Percentiles rank a stretch among this genome's conserved stretches.
These are phyloP conservation scores for Sminthurides bifidus DNA, from an alignment of 1,140 invertebrate species.

Conservation along the genomic window DNA sequence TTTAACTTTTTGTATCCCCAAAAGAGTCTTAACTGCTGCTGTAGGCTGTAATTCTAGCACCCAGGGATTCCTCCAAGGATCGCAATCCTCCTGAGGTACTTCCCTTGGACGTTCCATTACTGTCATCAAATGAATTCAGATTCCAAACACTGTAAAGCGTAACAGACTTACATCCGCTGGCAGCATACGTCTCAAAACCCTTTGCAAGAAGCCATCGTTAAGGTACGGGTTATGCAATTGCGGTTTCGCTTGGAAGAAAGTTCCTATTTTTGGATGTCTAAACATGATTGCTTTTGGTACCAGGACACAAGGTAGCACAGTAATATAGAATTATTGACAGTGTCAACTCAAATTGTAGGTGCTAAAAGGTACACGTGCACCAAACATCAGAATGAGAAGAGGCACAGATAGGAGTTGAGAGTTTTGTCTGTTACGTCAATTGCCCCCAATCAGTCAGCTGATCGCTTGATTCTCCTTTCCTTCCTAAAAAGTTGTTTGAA, in stretches of 20 bases:
- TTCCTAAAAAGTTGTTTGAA: no score
- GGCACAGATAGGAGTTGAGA: no score
- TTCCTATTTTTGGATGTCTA: conserved; percentile 25
- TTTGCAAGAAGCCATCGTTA: conserved; percentile 21
- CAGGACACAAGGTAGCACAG: no score
- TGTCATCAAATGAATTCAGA: neutral
- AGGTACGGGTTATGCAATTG: conserved; percentile 21
- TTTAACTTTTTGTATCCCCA: neutral
- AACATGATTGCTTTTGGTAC: conserved; percentile 1
- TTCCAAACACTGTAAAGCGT: neutral
- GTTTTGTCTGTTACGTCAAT: no score
- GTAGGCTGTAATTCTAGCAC: neutral
- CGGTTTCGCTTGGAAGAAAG: conserved; percentile 27
- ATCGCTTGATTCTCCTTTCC: no score
- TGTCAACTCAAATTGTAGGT: no score
- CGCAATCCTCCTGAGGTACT: no score
- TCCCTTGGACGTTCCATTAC: neutral
- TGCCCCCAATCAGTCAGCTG: no score
- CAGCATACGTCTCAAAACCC: conserved; percentile 17
- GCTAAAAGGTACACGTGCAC: no score
- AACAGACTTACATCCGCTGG: conserved; percentile 17
- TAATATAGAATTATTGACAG: no score
- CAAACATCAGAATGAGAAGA: no score
- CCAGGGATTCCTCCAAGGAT: no score
- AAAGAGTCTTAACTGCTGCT: neutral